A percentile compares a stretch with the other conserved stretches of the same genome.
These are phyloP conservation scores for Epirrita christyi DNA, from an alignment of 2,888 invertebrate genomes.

Conservation along the genomic window DNA sequence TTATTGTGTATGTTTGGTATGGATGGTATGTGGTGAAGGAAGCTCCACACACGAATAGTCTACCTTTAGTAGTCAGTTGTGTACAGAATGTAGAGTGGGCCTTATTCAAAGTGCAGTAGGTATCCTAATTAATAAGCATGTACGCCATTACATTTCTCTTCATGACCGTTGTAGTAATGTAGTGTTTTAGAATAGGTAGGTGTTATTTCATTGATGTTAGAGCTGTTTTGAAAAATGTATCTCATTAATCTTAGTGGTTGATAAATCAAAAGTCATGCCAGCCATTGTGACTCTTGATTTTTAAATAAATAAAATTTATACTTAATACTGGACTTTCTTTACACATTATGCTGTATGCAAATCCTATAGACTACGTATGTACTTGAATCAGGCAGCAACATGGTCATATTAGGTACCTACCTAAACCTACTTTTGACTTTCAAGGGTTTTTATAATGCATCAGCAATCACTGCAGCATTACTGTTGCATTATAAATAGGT, in stretches of 20 bases:
- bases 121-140: neutral
- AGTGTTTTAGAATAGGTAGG: slow-evolving; percentile 12
- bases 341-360: neutral
- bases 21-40: slow-evolving; percentile 25
- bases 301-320: slow-evolving; percentile 80
- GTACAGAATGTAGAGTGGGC: slow-evolving; percentile 12
- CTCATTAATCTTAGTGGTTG: slow-evolving; percentile 43
- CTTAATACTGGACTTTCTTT: slow-evolving; percentile 55
- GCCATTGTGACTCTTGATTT: slow-evolving; percentile 82
- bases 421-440: too few species aligned
- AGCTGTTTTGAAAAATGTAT: slow-evolving; percentile 23
- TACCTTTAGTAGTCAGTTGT: slow-evolving; percentile 18
- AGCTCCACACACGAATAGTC: slow-evolving; percentile 49
- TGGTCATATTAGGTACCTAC: too few species aligned
- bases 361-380: neutral
- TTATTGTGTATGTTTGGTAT: slow-evolving; percentile 8
- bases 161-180: neutral
- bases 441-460: too few species aligned
- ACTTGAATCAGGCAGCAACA: neutral
- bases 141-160: slow-evolving; percentile 6
- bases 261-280: slow-evolving; percentile 77
- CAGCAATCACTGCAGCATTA: too few species aligned
- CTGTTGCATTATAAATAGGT: too few species aligned
- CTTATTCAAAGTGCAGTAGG: slow-evolving; percentile 6
- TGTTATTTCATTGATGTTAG: slow-evolving; percentile 21